Conservation (phyloP, 2,888 invertebrate species). For the Epirrhoe alternata region DNA sequence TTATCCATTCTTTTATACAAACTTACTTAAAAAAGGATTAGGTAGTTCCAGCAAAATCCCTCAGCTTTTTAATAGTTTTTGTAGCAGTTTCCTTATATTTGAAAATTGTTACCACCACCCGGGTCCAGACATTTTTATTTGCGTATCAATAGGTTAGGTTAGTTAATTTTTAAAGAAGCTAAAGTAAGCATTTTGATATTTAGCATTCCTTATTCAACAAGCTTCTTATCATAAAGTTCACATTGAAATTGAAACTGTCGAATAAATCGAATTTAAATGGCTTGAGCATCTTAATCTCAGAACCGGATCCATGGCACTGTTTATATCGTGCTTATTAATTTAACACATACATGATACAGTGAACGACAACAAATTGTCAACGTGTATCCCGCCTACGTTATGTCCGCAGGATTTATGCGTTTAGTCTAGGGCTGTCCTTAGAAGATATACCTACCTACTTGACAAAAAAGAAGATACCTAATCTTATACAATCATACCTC, state of each 20-base stretch:
- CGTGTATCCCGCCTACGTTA: constrained; percentile 79
- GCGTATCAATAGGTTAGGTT: no score
- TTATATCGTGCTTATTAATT: constrained; percentile 38
- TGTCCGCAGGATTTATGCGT: constrained; percentile 78
- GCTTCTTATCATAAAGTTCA: neutral
- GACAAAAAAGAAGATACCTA: neutral
- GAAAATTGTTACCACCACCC: no score
- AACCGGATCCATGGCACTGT: constrained; percentile 29
- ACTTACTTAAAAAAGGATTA: no score
- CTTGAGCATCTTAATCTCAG: constrained; percentile 26
- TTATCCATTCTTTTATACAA: neutral
- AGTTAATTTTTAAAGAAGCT: no score
- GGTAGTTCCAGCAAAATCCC: no score
- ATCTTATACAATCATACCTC: no score
- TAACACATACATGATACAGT: constrained; percentile 45
- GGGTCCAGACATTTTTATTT: no score
- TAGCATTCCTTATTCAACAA: neutral
- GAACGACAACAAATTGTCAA: constrained; percentile 74
- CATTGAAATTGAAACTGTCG: constrained; percentile 19
- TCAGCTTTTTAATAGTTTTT: no score
- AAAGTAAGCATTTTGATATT: neutral
- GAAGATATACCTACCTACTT: neutral
- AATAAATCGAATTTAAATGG: constrained; percentile 31
- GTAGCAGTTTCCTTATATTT: no score
- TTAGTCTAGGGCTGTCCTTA: constrained; percentile 46